Percentiles rank a stretch among this genome's conserved stretches.
phyloP scores from a whole-genome alignment of 1,140 invertebrate species.

The Mesaphorura yosii region DNA sequence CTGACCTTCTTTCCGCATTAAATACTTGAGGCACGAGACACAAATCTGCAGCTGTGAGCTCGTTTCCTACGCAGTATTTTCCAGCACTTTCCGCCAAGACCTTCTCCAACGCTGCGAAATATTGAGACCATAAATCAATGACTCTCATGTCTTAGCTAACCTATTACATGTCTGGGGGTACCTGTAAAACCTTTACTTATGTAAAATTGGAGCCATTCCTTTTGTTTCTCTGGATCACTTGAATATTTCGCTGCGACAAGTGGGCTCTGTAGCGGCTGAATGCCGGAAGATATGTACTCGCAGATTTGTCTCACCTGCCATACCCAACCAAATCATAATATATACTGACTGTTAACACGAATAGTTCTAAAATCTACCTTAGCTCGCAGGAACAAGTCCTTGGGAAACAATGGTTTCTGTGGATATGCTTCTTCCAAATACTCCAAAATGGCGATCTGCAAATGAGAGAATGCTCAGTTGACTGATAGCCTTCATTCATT shows the following conservation, averaged over 20 bases:
- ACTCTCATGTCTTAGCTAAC: too few relatives aligned
- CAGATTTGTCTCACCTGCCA: conserved; percentile 57
- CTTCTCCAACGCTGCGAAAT: conserved; percentile 66
- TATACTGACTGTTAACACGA: not conserved
- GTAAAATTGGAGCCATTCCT: conserved; percentile 80
- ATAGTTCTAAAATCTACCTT: conserved; percentile 48
- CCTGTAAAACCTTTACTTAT: conserved; percentile 73
- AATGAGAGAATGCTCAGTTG: conserved; percentile 6
- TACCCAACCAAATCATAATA: too few relatives aligned
- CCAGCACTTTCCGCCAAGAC: conserved; percentile 68
- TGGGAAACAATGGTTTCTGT: conserved; percentile 68
- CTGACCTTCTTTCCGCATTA: conserved; percentile 66
- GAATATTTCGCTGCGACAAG: conserved; percentile 60
- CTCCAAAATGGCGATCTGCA: conserved; percentile 76
- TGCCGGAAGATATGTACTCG: conserved; percentile 77
- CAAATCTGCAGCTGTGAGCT: conserved; percentile 85
- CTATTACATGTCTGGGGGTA: conserved; percentile 29
- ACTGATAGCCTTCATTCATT: not conserved
- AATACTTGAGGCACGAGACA: conserved; percentile 89
- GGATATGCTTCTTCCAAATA: conserved; percentile 87
- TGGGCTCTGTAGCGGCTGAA: conserved; percentile 91
- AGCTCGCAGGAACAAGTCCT: conserved; percentile 69
- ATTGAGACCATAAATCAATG: conserved; percentile 7
- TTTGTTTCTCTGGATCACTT: conserved; percentile 48
- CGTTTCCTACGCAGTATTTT: conserved; percentile 88